Evolutionary conservation across 2,888 invertebrate species (phyloP).

Genomic region (Auanema freiburgensis): DNA sequence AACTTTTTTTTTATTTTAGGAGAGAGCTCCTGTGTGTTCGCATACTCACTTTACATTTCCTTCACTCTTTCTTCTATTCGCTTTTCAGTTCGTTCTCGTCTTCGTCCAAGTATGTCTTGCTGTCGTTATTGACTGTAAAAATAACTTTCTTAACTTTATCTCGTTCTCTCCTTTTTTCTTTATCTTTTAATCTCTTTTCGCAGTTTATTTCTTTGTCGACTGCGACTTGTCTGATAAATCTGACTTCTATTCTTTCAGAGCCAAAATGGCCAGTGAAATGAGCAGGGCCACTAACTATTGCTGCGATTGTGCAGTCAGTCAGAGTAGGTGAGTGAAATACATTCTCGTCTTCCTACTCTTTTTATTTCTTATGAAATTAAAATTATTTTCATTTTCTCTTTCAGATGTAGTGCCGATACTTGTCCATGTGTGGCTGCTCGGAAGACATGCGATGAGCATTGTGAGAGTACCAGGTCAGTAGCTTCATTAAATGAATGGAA

Average conservation of each 20-base stretch:
- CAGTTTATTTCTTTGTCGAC: neutral
- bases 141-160: neutral
- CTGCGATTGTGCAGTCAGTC: constrained; percentile 63
- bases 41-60: too few species aligned
- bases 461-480: constrained; percentile 60
- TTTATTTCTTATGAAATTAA: neutral
- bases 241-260: too few species aligned
- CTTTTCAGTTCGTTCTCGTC: too few species aligned
- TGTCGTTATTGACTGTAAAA: neutral
- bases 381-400: constrained; percentile 5
- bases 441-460: constrained; percentile 64
- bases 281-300: constrained; percentile 47
- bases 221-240: neutral
- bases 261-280: constrained; percentile 42
- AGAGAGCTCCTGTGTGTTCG: too few species aligned
- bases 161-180: neutral
- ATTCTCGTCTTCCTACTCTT: neutral
- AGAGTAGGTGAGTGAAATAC: constrained; percentile 30
- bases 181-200: neutral
- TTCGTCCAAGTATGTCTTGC: too few species aligned
- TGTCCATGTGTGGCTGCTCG: constrained; percentile 63
- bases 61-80: too few species aligned
- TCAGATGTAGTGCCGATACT: constrained; percentile 59
- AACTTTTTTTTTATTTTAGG: too few species aligned
- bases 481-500: constrained; percentile 1